Evolutionary conservation across 2,888 invertebrate species (phyloP).

Genomic region (Steromphala cineraria): DNA sequence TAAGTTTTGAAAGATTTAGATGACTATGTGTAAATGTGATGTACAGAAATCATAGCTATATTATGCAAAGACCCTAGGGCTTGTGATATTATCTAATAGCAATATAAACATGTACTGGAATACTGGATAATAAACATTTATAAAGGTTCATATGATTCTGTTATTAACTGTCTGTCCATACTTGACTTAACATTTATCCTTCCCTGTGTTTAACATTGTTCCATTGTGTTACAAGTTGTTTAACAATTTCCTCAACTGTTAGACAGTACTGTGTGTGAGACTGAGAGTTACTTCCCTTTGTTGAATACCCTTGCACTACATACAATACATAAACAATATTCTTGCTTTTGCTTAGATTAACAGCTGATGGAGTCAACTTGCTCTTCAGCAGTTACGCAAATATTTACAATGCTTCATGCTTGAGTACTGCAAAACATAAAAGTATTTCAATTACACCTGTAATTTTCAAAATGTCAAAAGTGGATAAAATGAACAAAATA

Average conservation of each 20-base stretch:
- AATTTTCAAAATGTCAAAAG: too few relatives aligned
- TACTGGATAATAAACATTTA: background rate
- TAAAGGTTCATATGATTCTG: background rate
- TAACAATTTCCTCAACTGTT: background rate
- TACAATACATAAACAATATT: background rate
- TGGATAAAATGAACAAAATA: too few relatives aligned
- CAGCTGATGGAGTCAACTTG: background rate
- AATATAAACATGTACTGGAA: background rate
- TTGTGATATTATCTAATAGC: background rate
- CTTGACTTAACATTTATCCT: background rate
- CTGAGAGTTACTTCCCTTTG: background rate
- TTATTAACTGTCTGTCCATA: background rate
- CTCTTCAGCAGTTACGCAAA: background rate
- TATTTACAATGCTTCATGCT: background rate
- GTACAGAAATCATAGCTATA: background rate
- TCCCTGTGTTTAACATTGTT: background rate
- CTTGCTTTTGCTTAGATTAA: background rate
- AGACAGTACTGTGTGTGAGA: background rate
- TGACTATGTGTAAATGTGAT: background rate
- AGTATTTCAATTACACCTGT: too few relatives aligned
- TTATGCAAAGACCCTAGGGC: background rate
- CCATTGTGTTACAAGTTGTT: background rate
- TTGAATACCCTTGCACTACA: background rate
- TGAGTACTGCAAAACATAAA: too few relatives aligned
- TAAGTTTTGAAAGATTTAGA: background rate